Evolutionary conservation across 2,797 vertebrate species (phyloP).

Genomic region (Thaleichthys pacificus): DNA sequence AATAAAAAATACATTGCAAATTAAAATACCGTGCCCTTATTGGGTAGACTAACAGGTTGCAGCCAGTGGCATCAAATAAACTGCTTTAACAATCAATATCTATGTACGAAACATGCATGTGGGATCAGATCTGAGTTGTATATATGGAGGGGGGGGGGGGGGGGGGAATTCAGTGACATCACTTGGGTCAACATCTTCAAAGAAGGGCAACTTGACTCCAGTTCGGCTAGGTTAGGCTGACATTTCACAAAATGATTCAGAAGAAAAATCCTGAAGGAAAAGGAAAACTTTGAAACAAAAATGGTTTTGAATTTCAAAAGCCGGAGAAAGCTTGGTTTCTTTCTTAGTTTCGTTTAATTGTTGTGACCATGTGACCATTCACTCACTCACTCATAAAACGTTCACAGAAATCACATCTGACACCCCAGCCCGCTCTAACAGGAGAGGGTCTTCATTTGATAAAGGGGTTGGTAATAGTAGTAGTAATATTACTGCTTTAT

Average conservation of each 20-base stretch:
- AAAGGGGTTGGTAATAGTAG: conserved; percentile 21
- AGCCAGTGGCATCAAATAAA: conserved; percentile 32
- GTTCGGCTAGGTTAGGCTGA: conserved; percentile 18
- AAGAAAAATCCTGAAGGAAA: neutral
- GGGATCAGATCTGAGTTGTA: conserved; percentile 15
- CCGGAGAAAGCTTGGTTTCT: conserved; percentile 9
- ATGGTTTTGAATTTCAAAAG: conserved; percentile 22
- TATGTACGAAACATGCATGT: conserved; percentile 45
- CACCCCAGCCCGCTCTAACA: conserved; percentile 44
- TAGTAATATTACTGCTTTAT: conserved; percentile 33
- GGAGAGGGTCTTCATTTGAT: conserved; percentile 34
- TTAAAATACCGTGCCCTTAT: conserved; percentile 30
- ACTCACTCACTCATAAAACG: conserved; percentile 6
- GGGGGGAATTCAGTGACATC: neutral
- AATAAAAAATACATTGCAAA: conserved; percentile 31
- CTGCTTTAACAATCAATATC: conserved; percentile 38
- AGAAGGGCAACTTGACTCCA: conserved; percentile 15
- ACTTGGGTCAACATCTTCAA: neutral
- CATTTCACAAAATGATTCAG: conserved; percentile 4
- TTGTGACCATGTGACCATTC: neutral
- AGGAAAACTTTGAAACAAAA: conserved; percentile 2
- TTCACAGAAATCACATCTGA: conserved; percentile 14
- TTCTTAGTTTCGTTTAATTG: neutral
- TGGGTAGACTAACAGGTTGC: conserved; percentile 33
- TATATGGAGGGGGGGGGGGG: neutral